These are phyloP conservation scores for Formica selysi DNA, from an alignment of 1,140 invertebrate genomes.

Conservation along the genomic window DNA sequence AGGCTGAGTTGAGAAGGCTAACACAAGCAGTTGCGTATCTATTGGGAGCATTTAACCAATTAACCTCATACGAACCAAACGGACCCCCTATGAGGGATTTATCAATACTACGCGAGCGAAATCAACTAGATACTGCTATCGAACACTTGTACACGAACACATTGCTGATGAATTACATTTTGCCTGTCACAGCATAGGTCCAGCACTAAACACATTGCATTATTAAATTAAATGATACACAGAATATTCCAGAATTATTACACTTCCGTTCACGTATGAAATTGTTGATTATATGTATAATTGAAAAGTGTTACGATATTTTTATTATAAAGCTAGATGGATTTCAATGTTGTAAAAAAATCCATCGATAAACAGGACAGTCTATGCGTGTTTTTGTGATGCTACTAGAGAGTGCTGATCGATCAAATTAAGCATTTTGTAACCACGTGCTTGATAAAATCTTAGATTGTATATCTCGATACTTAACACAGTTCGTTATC, in stretches of 20 bases:
- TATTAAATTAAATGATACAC: neutral
- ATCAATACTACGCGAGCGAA: conserved; percentile 1
- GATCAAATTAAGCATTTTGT: conserved; percentile 3
- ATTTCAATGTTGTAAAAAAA: neutral
- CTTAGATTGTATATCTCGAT: neutral
- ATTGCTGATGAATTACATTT: neutral
- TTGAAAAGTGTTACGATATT: neutral
- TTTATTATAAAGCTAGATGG: neutral
- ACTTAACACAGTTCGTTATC: neutral
- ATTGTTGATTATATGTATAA: neutral
- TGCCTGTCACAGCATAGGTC: neutral
- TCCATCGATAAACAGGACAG: neutral
- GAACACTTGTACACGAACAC: neutral
- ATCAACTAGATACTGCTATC: neutral
- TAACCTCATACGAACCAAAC: conserved; percentile 26
- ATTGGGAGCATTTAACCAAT: conserved; percentile 45
- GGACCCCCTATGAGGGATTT: conserved; percentile 46
- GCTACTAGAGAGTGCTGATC: neutral
- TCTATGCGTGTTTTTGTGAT: neutral
- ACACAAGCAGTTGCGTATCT: neutral
- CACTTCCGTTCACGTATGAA: neutral
- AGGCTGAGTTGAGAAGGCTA: neutral
- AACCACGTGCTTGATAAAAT: conserved; percentile 5
- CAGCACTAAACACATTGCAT: neutral
- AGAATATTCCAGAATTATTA: neutral